Conservation (phyloP, 2,113 vertebrate genomes). For the Dasyurus viverrinus region DNA sequence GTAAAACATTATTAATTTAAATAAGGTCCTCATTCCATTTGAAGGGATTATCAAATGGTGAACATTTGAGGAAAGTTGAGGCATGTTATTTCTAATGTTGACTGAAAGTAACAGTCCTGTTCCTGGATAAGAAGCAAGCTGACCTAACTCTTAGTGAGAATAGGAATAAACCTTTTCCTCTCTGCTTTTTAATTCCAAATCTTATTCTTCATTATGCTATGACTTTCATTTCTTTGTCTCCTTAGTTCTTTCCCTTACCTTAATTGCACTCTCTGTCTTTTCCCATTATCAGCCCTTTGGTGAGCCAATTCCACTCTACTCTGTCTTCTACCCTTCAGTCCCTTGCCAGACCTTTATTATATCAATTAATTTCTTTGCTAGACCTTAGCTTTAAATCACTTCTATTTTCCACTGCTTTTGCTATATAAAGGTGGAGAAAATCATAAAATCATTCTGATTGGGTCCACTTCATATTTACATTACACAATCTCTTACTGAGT, state of each 20-base stretch:
- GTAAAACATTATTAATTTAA: background rate
- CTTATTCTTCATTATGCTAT: background rate
- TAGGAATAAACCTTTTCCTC: too few species aligned
- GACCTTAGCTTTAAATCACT: background rate
- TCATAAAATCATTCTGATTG: background rate
- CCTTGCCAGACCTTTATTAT: background rate
- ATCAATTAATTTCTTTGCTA: background rate
- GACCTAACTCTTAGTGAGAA: too few species aligned
- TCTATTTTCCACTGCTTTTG: background rate
- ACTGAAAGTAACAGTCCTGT: too few species aligned
- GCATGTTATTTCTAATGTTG: background rate
- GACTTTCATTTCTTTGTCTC: background rate
- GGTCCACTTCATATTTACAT: background rate
- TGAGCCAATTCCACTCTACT: background rate
- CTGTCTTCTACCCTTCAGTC: background rate
- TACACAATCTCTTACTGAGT: background rate
- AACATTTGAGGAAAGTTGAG: background rate
- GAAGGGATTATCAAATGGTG: background rate
- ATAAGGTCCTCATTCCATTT: background rate
- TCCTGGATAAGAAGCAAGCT: too few species aligned
- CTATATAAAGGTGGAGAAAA: background rate
- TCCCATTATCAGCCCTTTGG: background rate
- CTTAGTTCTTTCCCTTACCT: background rate
- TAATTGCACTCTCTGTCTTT: background rate
- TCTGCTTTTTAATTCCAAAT: background rate